Evolutionary conservation across 2,888 invertebrate species (phyloP), one percentile per base, ranked within the genome.

Genomic region (Coleophora deauratella): DNA sequence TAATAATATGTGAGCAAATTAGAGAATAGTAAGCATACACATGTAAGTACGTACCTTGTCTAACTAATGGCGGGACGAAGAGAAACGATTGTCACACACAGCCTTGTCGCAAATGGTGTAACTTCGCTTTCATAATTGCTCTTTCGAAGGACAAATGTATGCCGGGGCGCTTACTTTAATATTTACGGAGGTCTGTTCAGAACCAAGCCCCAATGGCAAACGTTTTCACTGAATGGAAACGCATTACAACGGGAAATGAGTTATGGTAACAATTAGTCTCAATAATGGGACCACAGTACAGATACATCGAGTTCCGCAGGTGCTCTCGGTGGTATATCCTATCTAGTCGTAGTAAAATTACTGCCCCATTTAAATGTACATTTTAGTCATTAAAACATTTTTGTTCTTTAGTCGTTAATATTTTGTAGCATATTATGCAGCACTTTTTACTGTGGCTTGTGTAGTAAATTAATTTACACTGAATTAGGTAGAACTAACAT

Each of bases 101-200:
- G 58, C 57, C 46, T 54, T 52, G 61, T 56, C 55, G 54, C 55
- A 57, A 71, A 71, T 64, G 64, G 61, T 55, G 51, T 52, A 66
- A 68, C 60, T 70, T 63, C 62, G 60, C 67, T 59, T 64, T 60
- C 63, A 58, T 74, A 72, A 74, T 72, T 70, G 62, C 67, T 68
- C 57, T 61, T 54, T 51, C 46, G 52, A 61, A 62, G 61, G 62
- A 62, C 64, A 62, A 66, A 68, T 60, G 58, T 52, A 46, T 58
- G 54, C 51, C 50, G 53, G 21, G 21, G 59, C 60, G 51, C 59
- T 62, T 51, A 41, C 55, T 51, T 54, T 61, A 59, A 66, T 66
- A 68, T 72, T 72, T 70, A 72, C 57, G 64, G 33, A 21, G 32
- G 7, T 11, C 32, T 35, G 35, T 27, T 34, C 33, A 28, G 41